Percentiles rank a stretch among this genome's conserved stretches.
Evolutionary conservation across 1,140 invertebrate species (phyloP).

Genomic region (Hirudo medicinalis): DNA sequence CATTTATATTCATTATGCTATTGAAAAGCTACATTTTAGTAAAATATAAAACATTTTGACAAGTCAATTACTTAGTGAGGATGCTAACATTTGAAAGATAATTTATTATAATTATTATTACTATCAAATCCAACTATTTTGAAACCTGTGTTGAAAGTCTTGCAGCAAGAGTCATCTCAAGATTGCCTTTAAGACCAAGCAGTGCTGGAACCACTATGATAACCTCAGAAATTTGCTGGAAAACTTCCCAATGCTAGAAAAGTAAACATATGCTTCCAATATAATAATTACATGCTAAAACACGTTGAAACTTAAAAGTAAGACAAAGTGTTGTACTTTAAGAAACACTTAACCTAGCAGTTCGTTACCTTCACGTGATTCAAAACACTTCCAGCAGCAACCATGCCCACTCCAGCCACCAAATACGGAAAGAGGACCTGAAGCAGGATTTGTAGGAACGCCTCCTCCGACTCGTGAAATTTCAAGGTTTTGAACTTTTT

Average conservation of each 20-base stretch:
- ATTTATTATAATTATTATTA: too few relatives aligned
- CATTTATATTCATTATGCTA: too few relatives aligned
- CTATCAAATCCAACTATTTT: too few relatives aligned
- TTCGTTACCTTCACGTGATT: conserved; percentile 61
- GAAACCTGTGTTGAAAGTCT: conserved; percentile 65
- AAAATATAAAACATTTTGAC: too few relatives aligned
- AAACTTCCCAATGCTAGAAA: conserved; percentile 67
- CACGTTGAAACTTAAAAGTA: neutral
- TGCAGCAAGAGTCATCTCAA: conserved; percentile 93
- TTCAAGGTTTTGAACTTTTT: too few relatives aligned
- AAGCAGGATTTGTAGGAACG: conserved; percentile 55
- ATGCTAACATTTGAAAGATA: too few relatives aligned
- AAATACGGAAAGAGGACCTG: conserved; percentile 80
- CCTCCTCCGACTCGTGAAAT: neutral
- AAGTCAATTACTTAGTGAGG: too few relatives aligned
- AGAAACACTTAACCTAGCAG: too few relatives aligned
- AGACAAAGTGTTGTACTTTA: too few relatives aligned
- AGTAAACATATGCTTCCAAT: neutral
- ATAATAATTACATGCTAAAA: neutral
- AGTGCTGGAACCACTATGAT: conserved; percentile 85
- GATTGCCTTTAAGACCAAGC: conserved; percentile 86
- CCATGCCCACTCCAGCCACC: conserved; percentile 80
- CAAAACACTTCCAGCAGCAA: conserved; percentile 68
- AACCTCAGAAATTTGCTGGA: conserved; percentile 69
- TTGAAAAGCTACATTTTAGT: too few relatives aligned